These are phyloP conservation scores for Lophochroa leadbeateri DNA, from an alignment of 2,113 vertebrate genomes.

Conservation along the genomic window DNA sequence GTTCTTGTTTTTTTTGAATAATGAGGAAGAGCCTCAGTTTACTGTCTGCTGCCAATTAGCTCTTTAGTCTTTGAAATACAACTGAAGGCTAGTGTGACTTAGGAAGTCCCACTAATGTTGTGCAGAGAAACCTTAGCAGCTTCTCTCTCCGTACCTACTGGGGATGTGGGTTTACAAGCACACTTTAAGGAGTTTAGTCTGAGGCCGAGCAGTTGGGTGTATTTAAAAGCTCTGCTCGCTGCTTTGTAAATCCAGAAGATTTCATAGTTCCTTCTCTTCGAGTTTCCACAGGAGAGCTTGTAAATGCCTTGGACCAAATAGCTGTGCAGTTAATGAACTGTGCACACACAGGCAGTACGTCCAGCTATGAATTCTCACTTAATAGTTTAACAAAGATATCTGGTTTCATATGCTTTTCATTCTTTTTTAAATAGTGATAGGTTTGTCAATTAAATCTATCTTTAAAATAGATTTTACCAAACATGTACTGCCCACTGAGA, in stretches of 20 bases:
- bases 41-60: neutral
- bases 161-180: neutral
- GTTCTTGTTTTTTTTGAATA: neutral
- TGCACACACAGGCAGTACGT: neutral
- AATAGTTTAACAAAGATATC: constrained; percentile 22
- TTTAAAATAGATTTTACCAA: constrained; percentile 32
- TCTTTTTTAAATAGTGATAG: neutral
- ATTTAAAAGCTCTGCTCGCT: neutral
- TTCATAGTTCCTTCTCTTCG: neutral
- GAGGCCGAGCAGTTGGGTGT: neutral
- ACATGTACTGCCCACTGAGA: neutral
- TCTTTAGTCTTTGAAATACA: neutral
- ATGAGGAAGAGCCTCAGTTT: neutral
- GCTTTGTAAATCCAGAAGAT: neutral
- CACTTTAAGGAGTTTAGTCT: neutral
- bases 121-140: neutral
- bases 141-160: neutral
- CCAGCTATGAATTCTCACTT: constrained; percentile 41
- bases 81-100: neutral
- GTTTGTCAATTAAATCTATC: constrained; percentile 39
- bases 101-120: neutral
- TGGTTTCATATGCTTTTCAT: constrained; percentile 21
- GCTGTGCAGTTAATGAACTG: constrained; percentile 53
- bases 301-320: constrained; percentile 39
- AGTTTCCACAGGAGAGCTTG: neutral